These are phyloP conservation scores for Athetis lepigone DNA, from an alignment of 2,888 invertebrate genomes.

Conservation along the genomic window DNA sequence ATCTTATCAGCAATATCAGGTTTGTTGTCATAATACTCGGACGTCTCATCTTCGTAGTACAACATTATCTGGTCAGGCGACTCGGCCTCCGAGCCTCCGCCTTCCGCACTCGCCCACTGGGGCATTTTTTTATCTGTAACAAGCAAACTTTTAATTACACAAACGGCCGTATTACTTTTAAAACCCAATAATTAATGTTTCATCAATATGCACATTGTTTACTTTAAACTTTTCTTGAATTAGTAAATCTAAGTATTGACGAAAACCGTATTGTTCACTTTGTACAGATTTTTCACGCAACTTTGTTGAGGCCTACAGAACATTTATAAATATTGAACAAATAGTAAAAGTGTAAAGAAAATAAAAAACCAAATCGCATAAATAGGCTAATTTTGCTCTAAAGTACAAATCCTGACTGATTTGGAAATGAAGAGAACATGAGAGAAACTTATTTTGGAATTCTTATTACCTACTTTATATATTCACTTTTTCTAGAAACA, in stretches of 20 bases:
- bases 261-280: neutral
- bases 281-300: neutral
- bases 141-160: slow-evolving; percentile 25
- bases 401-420: neutral
- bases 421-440: neutral
- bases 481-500: neutral
- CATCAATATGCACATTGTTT: too few species aligned
- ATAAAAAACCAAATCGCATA: neutral
- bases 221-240: too few species aligned
- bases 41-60: slow-evolving; percentile 77
- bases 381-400: neutral
- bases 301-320: neutral
- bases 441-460: neutral
- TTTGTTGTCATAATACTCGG: slow-evolving; percentile 77
- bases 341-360: neutral
- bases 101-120: slow-evolving; percentile 81
- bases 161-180: too few species aligned
- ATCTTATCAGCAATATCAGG: slow-evolving; percentile 77
- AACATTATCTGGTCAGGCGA: slow-evolving; percentile 77
- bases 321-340: neutral
- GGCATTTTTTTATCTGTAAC: slow-evolving; percentile 74
- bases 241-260: too few species aligned
- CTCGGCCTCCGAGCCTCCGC: slow-evolving; percentile 74
- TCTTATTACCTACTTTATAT: neutral
- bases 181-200: too few species aligned